phyloP scores from a whole-genome alignment of 64 coral and sea anemone genomes.

The Cladopsammia gracilis region DNA sequence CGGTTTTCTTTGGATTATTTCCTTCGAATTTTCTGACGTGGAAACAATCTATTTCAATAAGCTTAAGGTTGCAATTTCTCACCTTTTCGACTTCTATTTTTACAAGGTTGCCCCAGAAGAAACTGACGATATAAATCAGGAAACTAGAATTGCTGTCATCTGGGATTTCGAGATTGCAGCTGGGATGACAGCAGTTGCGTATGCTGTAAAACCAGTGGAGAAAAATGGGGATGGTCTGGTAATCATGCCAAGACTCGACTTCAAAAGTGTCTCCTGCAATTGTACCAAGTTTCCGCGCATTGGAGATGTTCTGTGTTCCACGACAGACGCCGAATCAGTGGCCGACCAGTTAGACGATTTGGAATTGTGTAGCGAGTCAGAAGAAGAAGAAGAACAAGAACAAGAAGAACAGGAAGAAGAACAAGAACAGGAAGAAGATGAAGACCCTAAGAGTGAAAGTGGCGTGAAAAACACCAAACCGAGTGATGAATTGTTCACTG shows the following conservation, averaged over 20 bases:
- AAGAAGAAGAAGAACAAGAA: too few relatives aligned
- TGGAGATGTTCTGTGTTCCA: conserved; percentile 15
- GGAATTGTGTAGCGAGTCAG: not conserved
- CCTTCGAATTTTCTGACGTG: too few relatives aligned
- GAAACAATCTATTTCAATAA: too few relatives aligned
- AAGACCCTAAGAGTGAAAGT: too few relatives aligned
- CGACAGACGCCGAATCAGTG: not conserved
- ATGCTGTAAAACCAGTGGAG: conserved; percentile 20
- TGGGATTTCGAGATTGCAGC: conserved; percentile 24
- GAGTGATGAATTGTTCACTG: not conserved
- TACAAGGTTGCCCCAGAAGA: conserved; percentile 45
- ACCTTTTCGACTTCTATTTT: not conserved
- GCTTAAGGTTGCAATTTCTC: too few relatives aligned
- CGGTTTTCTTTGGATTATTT: too few relatives aligned
- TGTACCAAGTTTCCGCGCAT: conserved; percentile 33
- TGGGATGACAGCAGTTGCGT: conserved; percentile 39
- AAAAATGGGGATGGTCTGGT: not conserved
- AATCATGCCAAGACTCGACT: conserved; percentile 25
- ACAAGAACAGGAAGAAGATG: not conserved
- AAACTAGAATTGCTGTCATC: conserved; percentile 3
- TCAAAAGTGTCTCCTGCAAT: conserved; percentile 10
- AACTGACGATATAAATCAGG: conserved; percentile 12
- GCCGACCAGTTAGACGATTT: not conserved
- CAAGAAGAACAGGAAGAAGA: too few relatives aligned
- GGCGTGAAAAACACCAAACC: not conserved